Conservation (phyloP, 2,113 vertebrate genomes). For the Callithrix jacchus region DNA sequence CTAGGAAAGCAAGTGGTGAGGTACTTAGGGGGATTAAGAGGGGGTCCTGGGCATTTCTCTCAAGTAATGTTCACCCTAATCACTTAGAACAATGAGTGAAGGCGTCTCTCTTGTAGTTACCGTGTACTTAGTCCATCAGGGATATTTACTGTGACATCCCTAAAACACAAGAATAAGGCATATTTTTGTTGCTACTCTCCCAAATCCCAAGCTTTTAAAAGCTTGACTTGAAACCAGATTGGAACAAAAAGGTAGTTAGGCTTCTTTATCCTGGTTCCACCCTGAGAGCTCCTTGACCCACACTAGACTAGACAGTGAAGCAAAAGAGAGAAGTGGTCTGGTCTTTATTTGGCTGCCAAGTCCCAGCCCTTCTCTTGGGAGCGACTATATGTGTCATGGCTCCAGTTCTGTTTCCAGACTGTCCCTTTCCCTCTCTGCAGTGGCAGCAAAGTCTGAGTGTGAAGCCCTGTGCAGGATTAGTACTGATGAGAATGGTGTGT, state of each 20-base stretch:
- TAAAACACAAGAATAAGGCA: background rate
- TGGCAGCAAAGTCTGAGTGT: background rate
- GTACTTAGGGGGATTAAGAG: background rate
- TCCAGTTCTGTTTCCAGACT: background rate
- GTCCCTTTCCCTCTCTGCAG: background rate
- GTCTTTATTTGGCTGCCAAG: background rate
- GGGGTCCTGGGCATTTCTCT: background rate
- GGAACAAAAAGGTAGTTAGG: background rate
- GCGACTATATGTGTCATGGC: too few species aligned
- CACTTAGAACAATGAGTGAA: background rate
- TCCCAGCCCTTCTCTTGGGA: background rate
- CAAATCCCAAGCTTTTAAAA: background rate
- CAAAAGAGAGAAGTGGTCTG: background rate
- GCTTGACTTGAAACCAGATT: background rate
- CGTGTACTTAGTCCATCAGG: background rate
- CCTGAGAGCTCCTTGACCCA: background rate
- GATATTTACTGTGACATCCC: too few species aligned
- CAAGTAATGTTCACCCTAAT: rapidly evolving
- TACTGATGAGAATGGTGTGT: background rate
- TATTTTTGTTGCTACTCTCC: background rate
- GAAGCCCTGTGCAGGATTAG: background rate
- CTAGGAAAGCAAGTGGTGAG: background rate
- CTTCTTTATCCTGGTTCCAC: background rate
- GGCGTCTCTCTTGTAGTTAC: too few species aligned
- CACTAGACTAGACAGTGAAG: background rate